phyloP scores from a whole-genome alignment of 2,113 vertebrate species.

The Psittacula cyanocephala region DNA sequence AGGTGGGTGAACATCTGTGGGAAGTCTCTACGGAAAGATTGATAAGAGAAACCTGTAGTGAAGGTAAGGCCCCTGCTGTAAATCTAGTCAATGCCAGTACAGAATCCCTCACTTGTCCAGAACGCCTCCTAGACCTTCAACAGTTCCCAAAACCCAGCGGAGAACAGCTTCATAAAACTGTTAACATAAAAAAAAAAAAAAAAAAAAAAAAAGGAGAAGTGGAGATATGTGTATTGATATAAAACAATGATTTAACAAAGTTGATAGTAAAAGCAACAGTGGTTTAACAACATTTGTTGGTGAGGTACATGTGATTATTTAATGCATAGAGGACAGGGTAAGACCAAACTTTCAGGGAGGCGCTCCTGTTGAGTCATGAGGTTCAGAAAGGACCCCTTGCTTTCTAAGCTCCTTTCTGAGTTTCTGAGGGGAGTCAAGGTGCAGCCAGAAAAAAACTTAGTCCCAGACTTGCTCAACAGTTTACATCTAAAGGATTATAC shows the following conservation, averaged over 20 bases:
- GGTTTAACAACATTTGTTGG: neutral
- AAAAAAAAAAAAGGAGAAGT: neutral
- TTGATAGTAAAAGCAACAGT: neutral
- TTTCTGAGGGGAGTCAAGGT: neutral
- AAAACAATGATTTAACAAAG: neutral
- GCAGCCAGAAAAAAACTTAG: neutral
- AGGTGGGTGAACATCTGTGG: neutral
- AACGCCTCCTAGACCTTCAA: neutral
- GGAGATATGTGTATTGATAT: neutral
- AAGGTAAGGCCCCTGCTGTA: neutral
- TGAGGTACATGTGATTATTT: neutral
- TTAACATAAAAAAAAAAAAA: neutral
- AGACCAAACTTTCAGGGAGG: neutral
- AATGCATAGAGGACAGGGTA: neutral
- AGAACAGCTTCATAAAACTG: neutral
- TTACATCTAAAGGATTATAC: neutral
- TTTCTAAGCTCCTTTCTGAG: neutral
- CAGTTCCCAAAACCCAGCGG: neutral
- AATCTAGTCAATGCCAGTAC: neutral
- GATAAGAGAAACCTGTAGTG: neutral
- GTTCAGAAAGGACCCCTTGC: neutral
- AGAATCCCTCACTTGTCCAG: neutral
- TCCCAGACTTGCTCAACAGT: neutral
- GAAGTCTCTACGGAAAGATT: neutral
- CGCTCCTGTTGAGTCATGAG: neutral